Conservation (phyloP, 37 sponge, comb jelly and placozoan genomes). For the Eunapius fragilis region DNA sequence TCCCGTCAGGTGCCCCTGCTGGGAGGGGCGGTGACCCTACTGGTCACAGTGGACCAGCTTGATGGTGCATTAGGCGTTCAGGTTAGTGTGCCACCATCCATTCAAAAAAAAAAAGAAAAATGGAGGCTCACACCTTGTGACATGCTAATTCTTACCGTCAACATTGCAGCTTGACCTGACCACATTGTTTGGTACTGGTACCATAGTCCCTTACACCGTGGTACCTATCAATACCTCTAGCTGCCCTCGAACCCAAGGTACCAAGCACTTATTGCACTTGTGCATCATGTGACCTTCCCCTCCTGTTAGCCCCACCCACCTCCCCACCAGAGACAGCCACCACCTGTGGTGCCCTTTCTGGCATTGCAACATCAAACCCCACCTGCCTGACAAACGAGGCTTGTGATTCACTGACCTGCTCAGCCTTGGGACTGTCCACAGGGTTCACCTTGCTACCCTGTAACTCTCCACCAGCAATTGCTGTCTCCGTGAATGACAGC, state of each 20-base stretch:
- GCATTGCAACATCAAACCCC: background rate
- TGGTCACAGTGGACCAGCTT: background rate
- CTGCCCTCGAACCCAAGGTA: background rate
- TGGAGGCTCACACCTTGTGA: too few relatives aligned
- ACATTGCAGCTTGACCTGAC: background rate
- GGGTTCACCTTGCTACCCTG: background rate
- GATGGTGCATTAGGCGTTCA: background rate
- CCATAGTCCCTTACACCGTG: background rate
- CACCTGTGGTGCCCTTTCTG: background rate
- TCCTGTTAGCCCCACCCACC: background rate
- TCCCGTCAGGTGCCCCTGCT: background rate
- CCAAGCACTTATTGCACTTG: background rate
- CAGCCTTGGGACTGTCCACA: background rate
- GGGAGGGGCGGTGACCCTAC: background rate
- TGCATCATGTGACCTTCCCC: background rate
- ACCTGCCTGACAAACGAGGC: background rate
- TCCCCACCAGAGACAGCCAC: background rate
- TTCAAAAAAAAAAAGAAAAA: too few relatives aligned
- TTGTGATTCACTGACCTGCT: background rate
- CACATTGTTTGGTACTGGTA: background rate
- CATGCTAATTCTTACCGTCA: too few relatives aligned
- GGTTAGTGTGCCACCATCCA: background rate
- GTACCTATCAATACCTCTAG: background rate
- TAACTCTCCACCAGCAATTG: background rate
- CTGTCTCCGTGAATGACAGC: background rate